phyloP scores from a whole-genome alignment of 2,113 vertebrate species.

The Entosphenus tridentatus region DNA sequence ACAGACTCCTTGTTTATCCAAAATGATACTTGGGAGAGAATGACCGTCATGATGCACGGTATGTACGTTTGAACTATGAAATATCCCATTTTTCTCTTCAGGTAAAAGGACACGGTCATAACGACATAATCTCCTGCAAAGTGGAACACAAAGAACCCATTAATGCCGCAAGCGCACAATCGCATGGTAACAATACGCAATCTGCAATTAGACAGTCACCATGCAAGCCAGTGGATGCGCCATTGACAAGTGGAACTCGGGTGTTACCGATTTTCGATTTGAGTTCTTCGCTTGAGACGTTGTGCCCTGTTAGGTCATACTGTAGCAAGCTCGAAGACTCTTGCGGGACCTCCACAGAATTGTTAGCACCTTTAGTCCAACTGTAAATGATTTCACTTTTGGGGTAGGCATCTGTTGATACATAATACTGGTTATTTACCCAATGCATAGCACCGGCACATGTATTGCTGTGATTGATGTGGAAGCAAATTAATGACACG shows the following conservation, averaged over 20 bases:
- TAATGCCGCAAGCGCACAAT: not conserved
- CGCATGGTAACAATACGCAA: too few relatives aligned
- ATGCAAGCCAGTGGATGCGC: too few relatives aligned
- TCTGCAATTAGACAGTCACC: too few relatives aligned
- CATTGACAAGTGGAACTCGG: too few relatives aligned
- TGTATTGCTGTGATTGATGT: too few relatives aligned
- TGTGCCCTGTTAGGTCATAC: constrained; percentile 41
- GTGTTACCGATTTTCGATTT: too few relatives aligned
- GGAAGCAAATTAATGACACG: too few relatives aligned
- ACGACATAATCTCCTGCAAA: constrained; percentile 84
- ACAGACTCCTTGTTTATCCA: constrained; percentile 99
- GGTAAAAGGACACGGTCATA: constrained; percentile 90
- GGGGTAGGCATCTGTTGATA: constrained; percentile 31
- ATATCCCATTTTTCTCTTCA: constrained; percentile 96
- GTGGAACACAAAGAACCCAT: constrained; percentile 11
- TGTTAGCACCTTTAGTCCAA: constrained; percentile 37
- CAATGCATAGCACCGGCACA: too few relatives aligned
- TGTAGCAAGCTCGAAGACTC: constrained; percentile 40
- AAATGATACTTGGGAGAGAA: constrained; percentile 99
- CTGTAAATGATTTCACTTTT: constrained; percentile 43
- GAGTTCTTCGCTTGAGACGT: constrained; percentile 13
- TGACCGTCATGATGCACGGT: constrained; percentile 99
- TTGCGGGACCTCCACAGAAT: constrained; percentile 37
- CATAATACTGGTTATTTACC: constrained; percentile 4
- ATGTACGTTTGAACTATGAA: constrained; percentile 99